These are phyloP conservation scores for Tragelaphus strepsiceros DNA, from an alignment of 2,113 vertebrate genomes.

Conservation along the genomic window DNA sequence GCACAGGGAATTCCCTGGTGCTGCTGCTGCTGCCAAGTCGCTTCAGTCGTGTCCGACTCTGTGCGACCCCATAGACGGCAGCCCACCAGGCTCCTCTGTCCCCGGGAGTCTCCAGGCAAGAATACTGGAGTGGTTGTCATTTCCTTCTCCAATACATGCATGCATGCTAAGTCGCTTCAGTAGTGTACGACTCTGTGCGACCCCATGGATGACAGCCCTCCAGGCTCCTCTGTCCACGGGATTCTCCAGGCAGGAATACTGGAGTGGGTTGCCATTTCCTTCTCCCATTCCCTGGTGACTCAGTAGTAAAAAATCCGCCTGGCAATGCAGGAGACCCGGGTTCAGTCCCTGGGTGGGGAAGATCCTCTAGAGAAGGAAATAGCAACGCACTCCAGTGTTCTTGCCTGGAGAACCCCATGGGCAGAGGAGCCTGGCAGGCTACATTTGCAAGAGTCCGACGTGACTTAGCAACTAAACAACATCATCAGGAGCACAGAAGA, in stretches of 20 bases:
- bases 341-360: neutral
- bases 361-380: neutral
- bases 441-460: fast-evolving
- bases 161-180: neutral
- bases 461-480: neutral
- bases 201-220: neutral
- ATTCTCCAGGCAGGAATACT: neutral
- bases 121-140: neutral
- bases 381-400: neutral
- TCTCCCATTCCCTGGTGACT: neutral
- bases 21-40: neutral
- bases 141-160: neutral
- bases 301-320: neutral
- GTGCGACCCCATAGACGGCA: neutral
- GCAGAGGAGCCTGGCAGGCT: neutral
- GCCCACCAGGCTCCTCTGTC: neutral
- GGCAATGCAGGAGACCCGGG: neutral
- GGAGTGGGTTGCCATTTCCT: neutral
- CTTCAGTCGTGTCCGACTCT: neutral
- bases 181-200: neutral
- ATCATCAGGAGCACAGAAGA: neutral
- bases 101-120: neutral
- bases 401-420: neutral
- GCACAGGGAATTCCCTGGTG: neutral
- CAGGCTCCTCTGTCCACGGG: neutral